Percentiles rank a stretch among this genome's conserved stretches.
Evolutionary conservation across 2,797 vertebrate species (phyloP).

Genomic region (Petrocephalus schoutedeni): DNA sequence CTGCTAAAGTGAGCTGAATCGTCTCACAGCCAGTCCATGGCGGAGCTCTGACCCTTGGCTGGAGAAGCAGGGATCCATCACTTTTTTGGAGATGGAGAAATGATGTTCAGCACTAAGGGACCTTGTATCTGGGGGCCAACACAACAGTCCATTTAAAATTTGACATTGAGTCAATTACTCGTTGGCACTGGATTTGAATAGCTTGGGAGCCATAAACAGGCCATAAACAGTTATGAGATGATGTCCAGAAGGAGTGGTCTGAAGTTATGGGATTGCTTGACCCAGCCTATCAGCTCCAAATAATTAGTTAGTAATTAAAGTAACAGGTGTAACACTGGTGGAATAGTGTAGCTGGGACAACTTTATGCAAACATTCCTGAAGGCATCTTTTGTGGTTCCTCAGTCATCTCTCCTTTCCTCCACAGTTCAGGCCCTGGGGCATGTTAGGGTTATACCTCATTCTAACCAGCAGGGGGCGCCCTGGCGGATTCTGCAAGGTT

Average conservation of each 20-base stretch:
- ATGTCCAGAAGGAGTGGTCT: not conserved
- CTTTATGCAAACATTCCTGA: not conserved
- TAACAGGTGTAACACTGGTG: not conserved
- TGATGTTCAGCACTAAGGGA: slow-evolving; percentile 22
- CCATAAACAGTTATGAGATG: slow-evolving; percentile 23
- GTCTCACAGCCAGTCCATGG: slow-evolving; percentile 52
- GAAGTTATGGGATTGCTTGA: not conserved
- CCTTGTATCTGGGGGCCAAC: slow-evolving; percentile 17
- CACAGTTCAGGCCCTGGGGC: not conserved
- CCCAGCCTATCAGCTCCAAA: not conserved
- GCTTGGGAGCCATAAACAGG: not conserved
- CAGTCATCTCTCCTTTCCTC: not conserved
- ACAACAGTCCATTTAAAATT: slow-evolving; percentile 14
- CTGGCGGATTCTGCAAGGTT: not conserved
- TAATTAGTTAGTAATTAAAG: not conserved
- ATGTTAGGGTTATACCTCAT: not conserved
- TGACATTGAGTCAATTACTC: slow-evolving; percentile 34
- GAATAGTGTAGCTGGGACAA: not conserved
- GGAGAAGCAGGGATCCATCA: not conserved
- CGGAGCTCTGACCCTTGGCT: not conserved
- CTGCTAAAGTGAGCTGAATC: slow-evolving; percentile 40
- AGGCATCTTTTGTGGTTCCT: not conserved
- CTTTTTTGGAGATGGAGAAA: slow-evolving; percentile 19
- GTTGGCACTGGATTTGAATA: slow-evolving; percentile 32
- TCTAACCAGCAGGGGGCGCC: not conserved